Percentiles rank a stretch among this genome's conserved stretches.
Conservation (phyloP, 2,113 vertebrate species). For the Podarcis raffonei region DNA sequence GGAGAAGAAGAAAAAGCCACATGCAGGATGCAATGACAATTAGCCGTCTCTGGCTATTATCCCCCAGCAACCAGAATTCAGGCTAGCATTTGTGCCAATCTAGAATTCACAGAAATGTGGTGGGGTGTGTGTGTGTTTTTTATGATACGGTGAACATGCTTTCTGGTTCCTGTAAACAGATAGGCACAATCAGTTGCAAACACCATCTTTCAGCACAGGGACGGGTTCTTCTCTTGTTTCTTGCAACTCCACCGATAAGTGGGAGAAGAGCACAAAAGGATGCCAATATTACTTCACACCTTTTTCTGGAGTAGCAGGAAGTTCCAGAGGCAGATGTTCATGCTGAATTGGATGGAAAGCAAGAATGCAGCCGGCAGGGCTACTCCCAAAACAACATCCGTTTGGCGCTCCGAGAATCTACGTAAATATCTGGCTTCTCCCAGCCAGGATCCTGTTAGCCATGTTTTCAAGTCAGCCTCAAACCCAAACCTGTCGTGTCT, state of each 20-base stretch:
- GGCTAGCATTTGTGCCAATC: background rate
- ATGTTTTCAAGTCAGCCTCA: background rate
- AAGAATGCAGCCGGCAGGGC: background rate
- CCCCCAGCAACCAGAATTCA: background rate
- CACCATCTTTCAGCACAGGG: background rate
- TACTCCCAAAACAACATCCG: background rate
- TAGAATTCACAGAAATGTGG: background rate
- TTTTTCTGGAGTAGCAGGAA: background rate
- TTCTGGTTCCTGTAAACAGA: background rate
- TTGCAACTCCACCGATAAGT: no score
- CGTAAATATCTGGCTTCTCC: background rate
- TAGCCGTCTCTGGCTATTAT: background rate
- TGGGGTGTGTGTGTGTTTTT: background rate
- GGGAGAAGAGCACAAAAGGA: no score
- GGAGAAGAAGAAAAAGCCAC: no score
- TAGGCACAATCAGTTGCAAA: background rate
- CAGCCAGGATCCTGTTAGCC: background rate
- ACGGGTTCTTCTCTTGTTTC: no score
- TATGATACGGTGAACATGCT: background rate
- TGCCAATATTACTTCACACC: background rate
- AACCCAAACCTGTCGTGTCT: background rate
- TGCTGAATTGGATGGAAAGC: background rate
- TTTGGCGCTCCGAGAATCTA: no score
- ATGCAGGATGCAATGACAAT: no score
- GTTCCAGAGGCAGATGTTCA: background rate